Evolutionary conservation across 2,888 invertebrate species (phyloP), one percentile per base, ranked within the genome.

Genomic region (Pristionchus japonicus): DNA sequence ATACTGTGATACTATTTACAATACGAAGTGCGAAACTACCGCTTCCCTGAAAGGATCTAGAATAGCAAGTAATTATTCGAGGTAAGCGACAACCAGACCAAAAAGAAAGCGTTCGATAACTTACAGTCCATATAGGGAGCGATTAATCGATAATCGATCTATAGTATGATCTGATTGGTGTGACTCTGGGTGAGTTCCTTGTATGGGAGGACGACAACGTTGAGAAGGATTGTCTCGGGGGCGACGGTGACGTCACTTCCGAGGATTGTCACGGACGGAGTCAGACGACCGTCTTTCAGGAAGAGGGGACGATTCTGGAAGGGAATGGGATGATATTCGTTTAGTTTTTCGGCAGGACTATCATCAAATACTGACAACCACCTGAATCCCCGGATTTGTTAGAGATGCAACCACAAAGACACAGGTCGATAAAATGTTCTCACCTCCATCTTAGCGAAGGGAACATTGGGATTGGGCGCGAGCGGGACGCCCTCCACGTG

Each of bases 81-180:
- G 37, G 47, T 61, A 61, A 23, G 43, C 23, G 31, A 37, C 20
- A 61, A 85, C 15, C 40, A 17, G 27, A 43, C 80, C 74, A 74
- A n/a, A 17, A 57, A 37, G 11, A 49, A 49, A 34, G 37, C 31
- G n/a, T 52, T 84, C 37, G 83, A 84, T 84, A 20, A 52, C 27
- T 13, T 84, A 43, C 47, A 70, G 57, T 57, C 57, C 61, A 15
- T 64, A 64, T 40, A 61, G 27, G 70, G 49, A 67, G 31, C 9
- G n/a, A n/a, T n/a, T n/a, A 31, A 40, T 61, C 61, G 37, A 57
- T 31, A 52, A 86, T 11, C 17, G n/a, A 23, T 83, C 96, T 96
- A 99, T 95, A 99, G 96, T 95, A 99, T 98, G 88, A 99, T 99
- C 96, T 99, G 98, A 95, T 99, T 99, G 95, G 98, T 98, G 95